Evolutionary conservation across 1,140 invertebrate species (phyloP).

Genomic region (Ceratina japonica): DNA sequence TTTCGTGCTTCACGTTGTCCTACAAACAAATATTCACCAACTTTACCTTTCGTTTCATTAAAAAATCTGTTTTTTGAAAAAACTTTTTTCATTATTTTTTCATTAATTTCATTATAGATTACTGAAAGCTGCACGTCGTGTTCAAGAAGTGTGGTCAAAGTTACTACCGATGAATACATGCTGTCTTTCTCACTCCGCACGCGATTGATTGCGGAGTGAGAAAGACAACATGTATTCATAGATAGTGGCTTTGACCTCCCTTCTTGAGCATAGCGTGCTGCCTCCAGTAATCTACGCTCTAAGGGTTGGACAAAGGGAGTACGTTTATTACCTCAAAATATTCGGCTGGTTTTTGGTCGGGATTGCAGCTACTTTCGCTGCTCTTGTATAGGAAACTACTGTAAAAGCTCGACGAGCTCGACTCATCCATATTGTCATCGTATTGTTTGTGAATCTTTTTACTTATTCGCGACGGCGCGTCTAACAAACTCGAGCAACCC

Average conservation of each 20-base stretch:
- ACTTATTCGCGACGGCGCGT: slow-evolving; percentile 38
- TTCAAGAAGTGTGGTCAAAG: too few species aligned
- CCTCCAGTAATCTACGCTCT: too few species aligned
- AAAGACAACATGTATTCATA: too few species aligned
- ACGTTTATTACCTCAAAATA: slow-evolving; percentile 32
- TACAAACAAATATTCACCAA: neutral
- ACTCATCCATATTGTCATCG: slow-evolving; percentile 70
- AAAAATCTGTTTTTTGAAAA: neutral
- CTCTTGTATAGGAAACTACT: slow-evolving; percentile 75
- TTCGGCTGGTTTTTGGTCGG: slow-evolving; percentile 54
- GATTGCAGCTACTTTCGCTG: slow-evolving; percentile 69
- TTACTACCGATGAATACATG: too few species aligned
- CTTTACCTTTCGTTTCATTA: neutral
- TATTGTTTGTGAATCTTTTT: slow-evolving; percentile 49
- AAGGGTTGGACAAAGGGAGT: neutral
- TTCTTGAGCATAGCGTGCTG: too few species aligned
- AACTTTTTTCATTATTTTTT: too few species aligned
- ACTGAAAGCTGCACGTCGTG: too few species aligned
- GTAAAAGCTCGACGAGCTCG: slow-evolving; percentile 77
- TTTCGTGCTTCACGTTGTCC: slow-evolving; percentile 47
- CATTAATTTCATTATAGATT: too few species aligned
- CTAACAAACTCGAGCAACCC: slow-evolving; percentile 61
- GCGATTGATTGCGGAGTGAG: too few species aligned
- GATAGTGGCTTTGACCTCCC: too few species aligned
- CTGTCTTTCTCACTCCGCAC: too few species aligned